A percentile compares a stretch with the other conserved stretches of the same genome.
Conservation (phyloP, 2,113 vertebrate species). For the Odocoileus hemionus region DNA sequence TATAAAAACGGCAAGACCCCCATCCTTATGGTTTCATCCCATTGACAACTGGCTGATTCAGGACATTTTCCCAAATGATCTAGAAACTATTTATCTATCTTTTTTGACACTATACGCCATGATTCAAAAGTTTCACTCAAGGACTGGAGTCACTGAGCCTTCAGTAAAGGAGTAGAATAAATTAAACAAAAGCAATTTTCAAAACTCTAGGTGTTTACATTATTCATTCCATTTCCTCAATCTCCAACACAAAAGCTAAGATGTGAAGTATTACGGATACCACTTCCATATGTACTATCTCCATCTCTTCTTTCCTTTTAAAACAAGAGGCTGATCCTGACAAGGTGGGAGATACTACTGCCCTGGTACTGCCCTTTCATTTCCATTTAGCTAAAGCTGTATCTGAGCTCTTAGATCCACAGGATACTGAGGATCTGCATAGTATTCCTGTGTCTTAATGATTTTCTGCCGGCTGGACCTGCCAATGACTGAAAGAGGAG, state of each 20-base stretch:
- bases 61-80: neutral
- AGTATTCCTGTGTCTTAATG: neutral
- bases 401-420: neutral
- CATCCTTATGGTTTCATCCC: neutral
- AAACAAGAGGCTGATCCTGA: neutral
- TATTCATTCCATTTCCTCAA: neutral
- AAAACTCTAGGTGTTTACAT: neutral
- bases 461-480: neutral
- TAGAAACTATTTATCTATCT: neutral
- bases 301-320: neutral
- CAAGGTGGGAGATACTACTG: neutral
- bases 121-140: neutral
- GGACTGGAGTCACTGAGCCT: neutral
- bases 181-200: neutral
- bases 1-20: neutral
- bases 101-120: neutral
- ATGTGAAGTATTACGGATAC: neutral
- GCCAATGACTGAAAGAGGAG: neutral
- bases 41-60: neutral
- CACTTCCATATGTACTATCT: neutral
- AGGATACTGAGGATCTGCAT: neutral
- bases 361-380: neutral
- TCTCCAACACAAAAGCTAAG: neutral
- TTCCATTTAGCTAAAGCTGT: neutral
- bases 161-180: neutral